These are phyloP conservation scores for Xylocopa sonorina DNA, from an alignment of 1,140 invertebrate species.

Conservation along the genomic window DNA sequence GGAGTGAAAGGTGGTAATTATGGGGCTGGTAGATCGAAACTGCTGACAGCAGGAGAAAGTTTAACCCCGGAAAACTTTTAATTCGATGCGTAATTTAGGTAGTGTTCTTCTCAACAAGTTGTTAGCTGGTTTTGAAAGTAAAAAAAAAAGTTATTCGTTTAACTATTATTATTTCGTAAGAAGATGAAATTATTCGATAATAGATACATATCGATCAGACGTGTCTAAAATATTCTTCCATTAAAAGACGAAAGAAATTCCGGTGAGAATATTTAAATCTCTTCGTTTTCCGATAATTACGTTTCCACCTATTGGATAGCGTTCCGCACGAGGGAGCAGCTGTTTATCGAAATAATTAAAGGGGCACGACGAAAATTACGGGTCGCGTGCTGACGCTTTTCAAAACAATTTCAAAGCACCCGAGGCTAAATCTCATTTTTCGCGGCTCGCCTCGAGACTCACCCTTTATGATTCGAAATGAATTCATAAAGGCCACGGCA, in stretches of 20 bases:
- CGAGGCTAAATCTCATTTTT: constrained; percentile 34
- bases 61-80: background rate
- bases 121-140: too few relatives aligned
- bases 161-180: background rate
- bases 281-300: background rate
- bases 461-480: constrained; percentile 8
- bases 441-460: too few relatives aligned
- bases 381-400: background rate
- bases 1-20: background rate
- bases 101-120: too few relatives aligned
- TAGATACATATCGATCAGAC: background rate
- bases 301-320: background rate
- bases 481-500: background rate
- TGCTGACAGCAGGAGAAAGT: background rate
- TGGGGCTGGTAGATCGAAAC: background rate
- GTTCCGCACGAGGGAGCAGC: background rate
- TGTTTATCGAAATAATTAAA: constrained; percentile 32
- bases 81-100: background rate
- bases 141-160: too few relatives aligned
- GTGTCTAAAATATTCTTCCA: background rate
- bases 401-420: background rate
- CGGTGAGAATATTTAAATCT: background rate
- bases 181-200: background rate
- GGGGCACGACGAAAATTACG: constrained; percentile 8
- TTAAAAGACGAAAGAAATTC: background rate